phyloP scores from a whole-genome alignment of 2,888 invertebrate species.

The Limnephilus lunatus region DNA sequence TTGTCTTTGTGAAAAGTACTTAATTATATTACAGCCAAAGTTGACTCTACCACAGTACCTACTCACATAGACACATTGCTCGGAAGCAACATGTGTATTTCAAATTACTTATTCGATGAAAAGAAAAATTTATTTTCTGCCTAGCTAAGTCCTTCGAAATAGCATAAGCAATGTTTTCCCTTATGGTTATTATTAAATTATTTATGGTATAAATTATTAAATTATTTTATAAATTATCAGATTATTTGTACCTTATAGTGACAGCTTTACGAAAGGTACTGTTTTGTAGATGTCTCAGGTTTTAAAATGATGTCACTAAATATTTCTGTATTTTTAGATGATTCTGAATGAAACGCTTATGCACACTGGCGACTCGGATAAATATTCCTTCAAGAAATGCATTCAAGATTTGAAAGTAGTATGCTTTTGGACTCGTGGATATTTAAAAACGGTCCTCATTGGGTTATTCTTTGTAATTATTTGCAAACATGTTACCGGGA shows the following conservation, averaged over 20 bases:
- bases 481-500: conserved; percentile 82
- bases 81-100: too few relatives aligned
- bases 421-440: conserved; percentile 79
- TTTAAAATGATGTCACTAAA: neutral
- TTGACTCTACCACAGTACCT: too few relatives aligned
- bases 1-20: neutral
- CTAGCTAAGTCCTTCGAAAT: neutral
- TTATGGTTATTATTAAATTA: neutral
- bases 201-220: neutral
- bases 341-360: neutral
- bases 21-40: neutral
- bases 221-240: neutral
- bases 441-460: conserved; percentile 79
- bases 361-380: neutral
- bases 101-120: too few relatives aligned
- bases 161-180: neutral
- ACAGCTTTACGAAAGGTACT: neutral
- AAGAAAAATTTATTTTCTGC: too few relatives aligned
- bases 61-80: too few relatives aligned
- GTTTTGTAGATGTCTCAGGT: neutral
- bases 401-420: conserved; percentile 71
- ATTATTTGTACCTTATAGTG: neutral
- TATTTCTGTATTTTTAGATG: conserved; percentile 12
- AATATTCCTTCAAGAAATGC: conserved; percentile 25
- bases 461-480: conserved; percentile 81